Base-by-base conservation (phyloP, 1,140 invertebrate genomes). In the Homalodisca vitripennis region DNA sequence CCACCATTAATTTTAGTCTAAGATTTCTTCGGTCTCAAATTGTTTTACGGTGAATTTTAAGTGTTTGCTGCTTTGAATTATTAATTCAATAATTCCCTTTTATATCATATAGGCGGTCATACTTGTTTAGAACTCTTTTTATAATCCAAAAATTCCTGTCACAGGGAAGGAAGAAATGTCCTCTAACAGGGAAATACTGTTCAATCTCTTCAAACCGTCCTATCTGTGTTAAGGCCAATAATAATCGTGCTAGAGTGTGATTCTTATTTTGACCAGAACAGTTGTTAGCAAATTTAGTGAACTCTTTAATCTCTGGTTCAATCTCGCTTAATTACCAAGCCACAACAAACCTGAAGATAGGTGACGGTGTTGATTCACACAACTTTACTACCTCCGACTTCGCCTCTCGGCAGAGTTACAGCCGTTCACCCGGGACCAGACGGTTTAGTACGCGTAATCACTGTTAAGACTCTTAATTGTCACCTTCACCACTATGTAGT, bases 191-290 rank as follows among this genome's bases (percentile, higher is more conserved):
- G 47, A 62, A 71, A 53, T 53, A 68, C 26, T 62, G 32, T 64
- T 71, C 55, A 17, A 71, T 48, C 32, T 22, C 47, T 32, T 68
- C 27, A 30, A 68, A 62, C 62, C 46, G 60, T 51, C 48, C 47
- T 17, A 26, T 71, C 20, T 68, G 24, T 29, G 60, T 32, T 30
- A 69, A 48, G n/a, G 47, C 62, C 51, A 67, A 51, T 17, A 26
- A 20, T 65, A 67, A 66, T 20, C 53, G 22, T 24, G 41, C 24
- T 17, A 60, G 12, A 1, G 67, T 53, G 34, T 71, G 78, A 71
- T 81, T 82, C 74, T 81, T 79, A 64, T 82, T 77, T 74, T 82
- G 80, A 0, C 78, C 79, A 17, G 55, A 63, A 71, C 79, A 82
- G 71, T 80, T 82, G 55, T 81, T 78, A 0, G 78, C 79, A 73